Base-by-base conservation (phyloP, 2,113 vertebrate species). In the Natator depressus region DNA sequence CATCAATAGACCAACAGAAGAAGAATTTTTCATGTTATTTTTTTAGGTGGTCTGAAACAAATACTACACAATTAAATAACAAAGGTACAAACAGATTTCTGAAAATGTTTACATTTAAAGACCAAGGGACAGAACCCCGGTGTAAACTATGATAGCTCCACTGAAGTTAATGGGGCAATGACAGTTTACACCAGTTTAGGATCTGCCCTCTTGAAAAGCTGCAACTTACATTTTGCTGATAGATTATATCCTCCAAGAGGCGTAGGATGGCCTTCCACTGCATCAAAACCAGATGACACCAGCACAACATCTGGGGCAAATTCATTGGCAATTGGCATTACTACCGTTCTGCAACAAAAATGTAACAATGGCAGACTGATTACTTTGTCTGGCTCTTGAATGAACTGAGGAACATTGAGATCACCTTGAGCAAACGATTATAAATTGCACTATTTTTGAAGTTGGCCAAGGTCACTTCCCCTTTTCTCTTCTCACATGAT, bases 301-400 rank as follows among this genome's bases (percentile, higher is more conserved):
- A 99, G 98, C 95, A 99, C 99, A 89, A 99, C 97, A 3, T 99
- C 99, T 0, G 99, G 99, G 82, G 99, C 98, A 88, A 99, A 99
- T 97, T 99, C 99, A 2, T 98, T 99, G 88, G 99, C 99, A 17
- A 99, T 99, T 1, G 99, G 99, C 99, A 99, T 99, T 92, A 99
- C 99, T 92, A 99, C 99, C 5, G 99, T 99, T 95, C 99, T 99
- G 98, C 90, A 95, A 91, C 50, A 87, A 78, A 89, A 76, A 69
- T 65, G 13, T 1, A 59, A 83, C 57, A 89, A 49, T 0, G 2
- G 94, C 76, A 97, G 55, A 42, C 31, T 8, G 0, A 1, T 97
- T 8, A 97, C 16, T 83, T 47, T 80, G 59, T 1, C 35, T 87
- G 80, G 38, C 38, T 91, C 81, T 90, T 16, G 31, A 78, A 50